Percentiles rank a stretch among this genome's conserved stretches.
Conservation (phyloP, 2,797 vertebrate species). For the Podargus strigoides region DNA sequence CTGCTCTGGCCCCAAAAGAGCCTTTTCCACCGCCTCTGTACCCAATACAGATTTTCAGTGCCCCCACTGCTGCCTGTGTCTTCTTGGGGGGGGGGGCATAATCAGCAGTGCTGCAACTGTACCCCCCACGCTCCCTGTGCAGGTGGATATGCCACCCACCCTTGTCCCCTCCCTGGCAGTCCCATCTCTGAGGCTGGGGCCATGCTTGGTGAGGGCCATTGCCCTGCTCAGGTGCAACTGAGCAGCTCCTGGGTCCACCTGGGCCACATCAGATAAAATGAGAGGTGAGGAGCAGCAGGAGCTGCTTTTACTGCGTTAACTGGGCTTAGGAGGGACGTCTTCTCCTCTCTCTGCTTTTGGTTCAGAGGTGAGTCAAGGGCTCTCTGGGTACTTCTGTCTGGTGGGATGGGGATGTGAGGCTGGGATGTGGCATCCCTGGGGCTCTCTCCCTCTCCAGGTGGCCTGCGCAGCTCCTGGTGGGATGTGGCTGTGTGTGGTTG, state of each 20-base stretch:
- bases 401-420: background rate
- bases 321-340: background rate
- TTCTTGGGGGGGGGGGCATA: background rate
- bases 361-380: background rate
- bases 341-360: background rate
- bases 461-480: background rate
- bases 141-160: background rate
- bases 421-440: background rate
- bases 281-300: background rate
- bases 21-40: background rate
- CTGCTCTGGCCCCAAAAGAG: background rate
- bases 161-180: background rate
- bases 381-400: accelerated
- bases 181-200: background rate
- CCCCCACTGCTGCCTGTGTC: accelerated
- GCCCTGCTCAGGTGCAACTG: background rate
- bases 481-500: accelerated
- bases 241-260: background rate
- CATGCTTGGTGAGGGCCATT: background rate
- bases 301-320: background rate
- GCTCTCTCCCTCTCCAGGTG: accelerated
- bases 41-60: constrained; percentile 2
- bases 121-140: accelerated
- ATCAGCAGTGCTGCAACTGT: no score
- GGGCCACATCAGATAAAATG: accelerated